A percentile compares a stretch with the other conserved stretches of the same genome.
Evolutionary conservation across 2,113 vertebrate genomes (phyloP).

Genomic region (Syngnathus floridae): DNA sequence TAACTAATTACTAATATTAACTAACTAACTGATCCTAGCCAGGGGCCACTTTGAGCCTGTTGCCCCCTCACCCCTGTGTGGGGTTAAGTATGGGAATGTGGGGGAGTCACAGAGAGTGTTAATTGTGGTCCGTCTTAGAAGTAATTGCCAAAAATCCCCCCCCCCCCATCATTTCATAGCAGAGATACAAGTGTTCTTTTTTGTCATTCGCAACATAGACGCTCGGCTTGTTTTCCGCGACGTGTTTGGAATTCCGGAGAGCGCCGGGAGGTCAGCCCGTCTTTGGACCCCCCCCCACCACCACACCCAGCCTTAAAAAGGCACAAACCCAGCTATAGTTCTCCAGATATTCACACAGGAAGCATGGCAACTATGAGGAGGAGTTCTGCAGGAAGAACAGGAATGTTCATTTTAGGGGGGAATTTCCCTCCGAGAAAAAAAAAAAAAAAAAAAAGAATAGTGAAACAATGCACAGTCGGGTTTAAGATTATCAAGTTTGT

Average conservation of each 20-base stretch:
- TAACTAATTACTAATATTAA: not conserved
- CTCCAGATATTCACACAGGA: constrained; percentile 16
- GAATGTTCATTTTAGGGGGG: constrained; percentile 52
- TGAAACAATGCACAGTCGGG: constrained; percentile 32
- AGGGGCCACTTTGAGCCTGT: constrained; percentile 55
- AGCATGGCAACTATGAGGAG: constrained; percentile 4
- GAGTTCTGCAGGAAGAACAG: constrained; percentile 26
- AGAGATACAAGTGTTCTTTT: constrained; percentile 52
- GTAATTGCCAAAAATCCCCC: constrained; percentile 53
- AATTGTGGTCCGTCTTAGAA: constrained; percentile 68
- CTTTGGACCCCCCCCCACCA: constrained; percentile 1
- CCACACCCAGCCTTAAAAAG: constrained; percentile 35
- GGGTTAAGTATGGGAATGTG: constrained; percentile 65
- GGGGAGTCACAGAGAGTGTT: constrained; percentile 55
- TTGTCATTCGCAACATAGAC: constrained; percentile 52
- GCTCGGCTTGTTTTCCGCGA: constrained; percentile 51
- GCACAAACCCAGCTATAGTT: constrained; percentile 41
- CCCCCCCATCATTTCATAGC: constrained; percentile 32
- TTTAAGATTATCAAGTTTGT: constrained; percentile 20
- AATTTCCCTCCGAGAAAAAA: constrained; percentile 13
- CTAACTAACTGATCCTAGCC: constrained; percentile 18
- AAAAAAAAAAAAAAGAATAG: not conserved
- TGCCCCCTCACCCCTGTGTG: constrained; percentile 42
- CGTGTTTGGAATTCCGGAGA: constrained; percentile 65
- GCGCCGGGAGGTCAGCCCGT: constrained; percentile 51